Conservation (phyloP, 2,888 invertebrate species). For the Lathronympha strigana region DNA sequence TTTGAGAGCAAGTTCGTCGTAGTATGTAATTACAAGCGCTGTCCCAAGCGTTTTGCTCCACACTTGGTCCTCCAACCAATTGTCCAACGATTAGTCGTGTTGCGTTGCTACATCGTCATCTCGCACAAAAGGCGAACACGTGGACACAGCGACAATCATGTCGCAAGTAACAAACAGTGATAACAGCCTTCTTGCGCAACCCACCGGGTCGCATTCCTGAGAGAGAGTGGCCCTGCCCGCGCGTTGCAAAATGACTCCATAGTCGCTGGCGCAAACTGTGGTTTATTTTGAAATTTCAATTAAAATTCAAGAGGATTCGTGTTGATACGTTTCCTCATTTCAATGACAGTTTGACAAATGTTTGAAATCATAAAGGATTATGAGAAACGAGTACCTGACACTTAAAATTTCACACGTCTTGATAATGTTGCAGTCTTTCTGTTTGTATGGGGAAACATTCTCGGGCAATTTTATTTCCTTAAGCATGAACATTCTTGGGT, state of each 20-base stretch:
- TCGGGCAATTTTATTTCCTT: no score
- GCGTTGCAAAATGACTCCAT: constrained; percentile 66
- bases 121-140: constrained; percentile 49
- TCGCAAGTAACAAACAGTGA: constrained; percentile 51
- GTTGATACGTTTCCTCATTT: constrained; percentile 60
- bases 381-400: neutral
- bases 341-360: constrained; percentile 53
- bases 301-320: constrained; percentile 69
- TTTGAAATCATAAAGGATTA: constrained; percentile 20
- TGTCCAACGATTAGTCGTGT: constrained; percentile 25
- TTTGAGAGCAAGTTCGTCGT: neutral
- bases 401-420: neutral
- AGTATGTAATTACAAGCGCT: neutral
- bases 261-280: constrained; percentile 65
- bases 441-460: no score
- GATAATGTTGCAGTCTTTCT: neutral
- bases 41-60: neutral
- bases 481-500: neutral
- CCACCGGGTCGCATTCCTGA: constrained; percentile 64
- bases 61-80: constrained; percentile 17
- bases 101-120: constrained; percentile 33
- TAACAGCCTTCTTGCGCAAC: constrained; percentile 50
- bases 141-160: constrained; percentile 48
- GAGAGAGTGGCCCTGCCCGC: constrained; percentile 72
- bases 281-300: constrained; percentile 71